Evolutionary conservation across 2,797 vertebrate species (phyloP).

Genomic region (Peromyscus melanophrys): DNA sequence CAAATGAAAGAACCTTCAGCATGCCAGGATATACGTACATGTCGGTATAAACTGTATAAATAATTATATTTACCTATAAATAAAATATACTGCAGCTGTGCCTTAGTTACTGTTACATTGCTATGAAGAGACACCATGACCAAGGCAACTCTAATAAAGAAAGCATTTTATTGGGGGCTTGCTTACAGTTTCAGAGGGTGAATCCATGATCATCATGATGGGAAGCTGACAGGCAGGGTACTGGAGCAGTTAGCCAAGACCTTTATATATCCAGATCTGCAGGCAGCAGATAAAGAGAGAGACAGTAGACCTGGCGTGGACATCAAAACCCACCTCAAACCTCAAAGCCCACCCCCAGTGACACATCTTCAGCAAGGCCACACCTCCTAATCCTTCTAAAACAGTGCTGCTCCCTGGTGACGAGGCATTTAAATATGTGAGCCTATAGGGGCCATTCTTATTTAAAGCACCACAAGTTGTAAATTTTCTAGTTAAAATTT

Average conservation of each 20-base stretch:
- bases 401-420: not conserved
- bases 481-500: conserved; percentile 43
- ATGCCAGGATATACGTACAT: not conserved
- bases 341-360: not conserved
- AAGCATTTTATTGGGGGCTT: not conserved
- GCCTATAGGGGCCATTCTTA: not conserved
- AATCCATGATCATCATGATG: not conserved
- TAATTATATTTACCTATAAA: not conserved
- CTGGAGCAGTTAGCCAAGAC: not conserved
- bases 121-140: not conserved
- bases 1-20: not conserved
- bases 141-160: not conserved
- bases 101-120: not conserved
- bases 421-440: not conserved
- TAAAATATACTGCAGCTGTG: conserved; percentile 7
- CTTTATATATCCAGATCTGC: not conserved
- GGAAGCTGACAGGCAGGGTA: not conserved
- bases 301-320: not conserved
- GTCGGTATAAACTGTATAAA: not conserved
- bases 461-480: not conserved
- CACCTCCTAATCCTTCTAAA: not conserved
- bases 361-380: not conserved
- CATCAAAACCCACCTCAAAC: not conserved
- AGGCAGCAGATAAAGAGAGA: not conserved
- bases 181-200: not conserved